These are phyloP conservation scores for Saccopteryx bilineata DNA, from an alignment of 2,113 vertebrate species.

Conservation along the genomic window DNA sequence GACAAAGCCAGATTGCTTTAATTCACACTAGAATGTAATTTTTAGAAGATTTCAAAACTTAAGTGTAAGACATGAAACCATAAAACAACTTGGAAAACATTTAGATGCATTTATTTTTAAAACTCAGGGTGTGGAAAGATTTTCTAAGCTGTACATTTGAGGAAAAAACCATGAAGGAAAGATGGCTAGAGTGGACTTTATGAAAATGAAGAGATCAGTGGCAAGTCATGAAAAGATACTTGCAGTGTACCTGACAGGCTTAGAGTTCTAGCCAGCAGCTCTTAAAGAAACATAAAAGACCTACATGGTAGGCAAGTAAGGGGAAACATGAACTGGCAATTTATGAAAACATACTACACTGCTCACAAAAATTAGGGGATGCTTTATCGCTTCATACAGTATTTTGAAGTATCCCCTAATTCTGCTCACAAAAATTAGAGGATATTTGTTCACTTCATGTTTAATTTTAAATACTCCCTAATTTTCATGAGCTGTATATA, in stretches of 20 bases:
- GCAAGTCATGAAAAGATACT: not conserved
- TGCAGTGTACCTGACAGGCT: not conserved
- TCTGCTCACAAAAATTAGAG: no score
- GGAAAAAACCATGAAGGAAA: not conserved
- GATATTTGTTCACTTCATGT: no score
- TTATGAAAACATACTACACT: not conserved
- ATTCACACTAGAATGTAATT: not conserved
- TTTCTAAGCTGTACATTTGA: slow-evolving; percentile 6
- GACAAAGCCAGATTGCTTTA: not conserved
- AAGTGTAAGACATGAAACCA: not conserved
- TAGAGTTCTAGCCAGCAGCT: not conserved
- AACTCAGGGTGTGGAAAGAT: not conserved
- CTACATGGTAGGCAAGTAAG: not conserved
- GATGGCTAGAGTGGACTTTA: not conserved
- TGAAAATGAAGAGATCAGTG: not conserved
- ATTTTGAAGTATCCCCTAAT: no score
- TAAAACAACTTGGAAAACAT: not conserved
- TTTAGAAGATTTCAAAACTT: not conserved
- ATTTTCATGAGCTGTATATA: not conserved
- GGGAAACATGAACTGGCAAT: not conserved
- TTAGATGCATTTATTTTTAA: not conserved
- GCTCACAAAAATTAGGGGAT: no score
- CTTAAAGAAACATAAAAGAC: not conserved
- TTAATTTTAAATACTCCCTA: no score
- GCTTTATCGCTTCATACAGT: no score